phyloP scores from a whole-genome alignment of 2,797 vertebrate species.

The Taeniopygia guttata region DNA sequence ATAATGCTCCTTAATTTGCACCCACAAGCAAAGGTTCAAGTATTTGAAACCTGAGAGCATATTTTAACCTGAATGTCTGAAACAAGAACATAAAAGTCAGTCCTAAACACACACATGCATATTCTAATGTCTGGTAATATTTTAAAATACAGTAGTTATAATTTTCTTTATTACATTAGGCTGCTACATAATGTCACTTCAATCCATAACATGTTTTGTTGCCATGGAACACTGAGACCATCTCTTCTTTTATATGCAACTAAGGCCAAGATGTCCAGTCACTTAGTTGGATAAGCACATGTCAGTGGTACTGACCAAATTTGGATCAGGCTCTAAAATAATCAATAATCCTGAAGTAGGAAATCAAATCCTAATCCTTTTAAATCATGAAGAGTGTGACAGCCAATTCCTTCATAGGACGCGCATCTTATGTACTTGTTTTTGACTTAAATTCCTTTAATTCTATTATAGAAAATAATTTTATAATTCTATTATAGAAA shows the following conservation, averaged over 20 bases:
- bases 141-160: not conserved
- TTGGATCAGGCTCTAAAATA: not conserved
- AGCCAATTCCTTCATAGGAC: not conserved
- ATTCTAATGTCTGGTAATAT: not conserved
- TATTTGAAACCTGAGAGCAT: not conserved
- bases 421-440: not conserved
- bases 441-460: not conserved
- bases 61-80: not conserved
- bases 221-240: not conserved
- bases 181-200: not conserved
- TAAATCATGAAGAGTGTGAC: not conserved
- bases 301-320: not conserved
- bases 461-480: no score
- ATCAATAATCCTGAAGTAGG: not conserved
- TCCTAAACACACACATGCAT: not conserved
- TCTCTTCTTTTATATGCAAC: not conserved
- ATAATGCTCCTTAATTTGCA: not conserved
- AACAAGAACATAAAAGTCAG: not conserved
- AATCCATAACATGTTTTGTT: not conserved
- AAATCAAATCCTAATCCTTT: not conserved
- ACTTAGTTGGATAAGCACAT: not conserved
- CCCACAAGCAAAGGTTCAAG: not conserved
- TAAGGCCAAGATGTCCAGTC: not conserved
- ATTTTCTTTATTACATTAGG: not conserved
- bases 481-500: not conserved